These are phyloP conservation scores for Stichodactyla helianthus DNA, from an alignment of 64 coral and sea anemone genomes.

Conservation along the genomic window DNA sequence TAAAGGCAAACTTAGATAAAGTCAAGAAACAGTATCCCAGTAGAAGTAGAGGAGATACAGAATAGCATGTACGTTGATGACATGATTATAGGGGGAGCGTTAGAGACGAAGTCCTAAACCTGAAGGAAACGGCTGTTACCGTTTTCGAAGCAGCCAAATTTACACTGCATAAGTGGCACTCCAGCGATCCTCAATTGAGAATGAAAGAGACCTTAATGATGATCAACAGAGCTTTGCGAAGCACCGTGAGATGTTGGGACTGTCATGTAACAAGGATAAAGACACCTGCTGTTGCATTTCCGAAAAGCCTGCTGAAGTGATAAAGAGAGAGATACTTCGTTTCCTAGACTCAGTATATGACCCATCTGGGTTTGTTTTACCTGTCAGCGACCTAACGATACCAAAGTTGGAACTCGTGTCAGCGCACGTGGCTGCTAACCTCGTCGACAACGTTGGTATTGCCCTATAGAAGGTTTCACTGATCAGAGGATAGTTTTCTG, in stretches of 20 bases:
- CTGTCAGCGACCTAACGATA: neutral
- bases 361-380: neutral
- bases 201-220: neutral
- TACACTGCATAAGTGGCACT: constrained; percentile 41
- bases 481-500: no score
- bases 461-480: no score
- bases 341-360: constrained; percentile 11
- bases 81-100: constrained; percentile 14
- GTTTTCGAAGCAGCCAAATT: constrained; percentile 41
- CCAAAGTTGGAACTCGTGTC: no score
- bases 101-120: constrained; percentile 7
- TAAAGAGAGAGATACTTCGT: constrained; percentile 17
- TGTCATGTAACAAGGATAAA: constrained; percentile 22
- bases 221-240: constrained; percentile 36
- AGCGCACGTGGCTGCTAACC: no score
- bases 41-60: neutral
- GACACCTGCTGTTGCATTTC: constrained; percentile 42
- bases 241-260: constrained; percentile 28
- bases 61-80: constrained; percentile 50
- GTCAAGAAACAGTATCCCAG: no score
- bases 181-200: constrained; percentile 27
- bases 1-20: neutral
- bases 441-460: neutral
- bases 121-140: constrained; percentile 26
- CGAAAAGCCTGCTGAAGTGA: neutral